Evolutionary conservation across 1,140 invertebrate genomes (phyloP).

Genomic region (Ceratitis capitata): DNA sequence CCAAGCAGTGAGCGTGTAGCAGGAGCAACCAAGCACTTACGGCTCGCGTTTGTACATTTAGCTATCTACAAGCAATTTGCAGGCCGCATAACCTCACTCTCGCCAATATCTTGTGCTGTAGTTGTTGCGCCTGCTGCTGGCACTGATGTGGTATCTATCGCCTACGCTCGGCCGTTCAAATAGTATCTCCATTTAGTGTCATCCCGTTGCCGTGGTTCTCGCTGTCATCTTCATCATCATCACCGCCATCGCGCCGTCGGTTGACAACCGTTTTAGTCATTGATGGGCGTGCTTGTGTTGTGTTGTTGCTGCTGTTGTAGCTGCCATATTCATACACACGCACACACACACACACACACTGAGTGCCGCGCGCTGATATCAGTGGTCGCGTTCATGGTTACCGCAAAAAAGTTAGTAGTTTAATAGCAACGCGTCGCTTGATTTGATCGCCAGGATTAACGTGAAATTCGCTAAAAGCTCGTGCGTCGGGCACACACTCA

Average conservation of each 20-base stretch:
- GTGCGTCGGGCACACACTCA: neutral
- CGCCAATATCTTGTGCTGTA: no score
- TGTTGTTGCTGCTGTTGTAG: slow-evolving; percentile 40
- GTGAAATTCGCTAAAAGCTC: neutral
- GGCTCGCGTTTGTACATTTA: neutral
- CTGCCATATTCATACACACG: neutral
- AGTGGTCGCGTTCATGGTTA: slow-evolving; percentile 66
- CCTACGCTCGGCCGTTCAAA: neutral
- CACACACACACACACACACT: neutral
- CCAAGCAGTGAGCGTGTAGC: neutral
- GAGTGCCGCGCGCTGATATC: slow-evolving; percentile 48
- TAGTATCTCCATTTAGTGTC: neutral
- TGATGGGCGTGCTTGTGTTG: slow-evolving; percentile 25
- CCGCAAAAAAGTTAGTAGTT: slow-evolving; percentile 66
- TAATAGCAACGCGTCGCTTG: slow-evolving; percentile 64
- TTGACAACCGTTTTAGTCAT: slow-evolving; percentile 30
- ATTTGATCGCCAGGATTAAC: slow-evolving; percentile 60
- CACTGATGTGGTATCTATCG: no score
- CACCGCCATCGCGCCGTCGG: no score
- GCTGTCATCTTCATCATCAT: slow-evolving; percentile 48
- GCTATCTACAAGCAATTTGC: neutral
- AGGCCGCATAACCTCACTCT: neutral
- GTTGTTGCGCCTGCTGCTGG: slow-evolving; percentile 45
- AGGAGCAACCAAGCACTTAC: neutral
- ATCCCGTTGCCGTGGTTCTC: slow-evolving; percentile 42